Percentiles rank a stretch among this genome's conserved stretches.
Evolutionary conservation across 2,113 vertebrate species (phyloP).

Genomic region (Lipophrys pholis): DNA sequence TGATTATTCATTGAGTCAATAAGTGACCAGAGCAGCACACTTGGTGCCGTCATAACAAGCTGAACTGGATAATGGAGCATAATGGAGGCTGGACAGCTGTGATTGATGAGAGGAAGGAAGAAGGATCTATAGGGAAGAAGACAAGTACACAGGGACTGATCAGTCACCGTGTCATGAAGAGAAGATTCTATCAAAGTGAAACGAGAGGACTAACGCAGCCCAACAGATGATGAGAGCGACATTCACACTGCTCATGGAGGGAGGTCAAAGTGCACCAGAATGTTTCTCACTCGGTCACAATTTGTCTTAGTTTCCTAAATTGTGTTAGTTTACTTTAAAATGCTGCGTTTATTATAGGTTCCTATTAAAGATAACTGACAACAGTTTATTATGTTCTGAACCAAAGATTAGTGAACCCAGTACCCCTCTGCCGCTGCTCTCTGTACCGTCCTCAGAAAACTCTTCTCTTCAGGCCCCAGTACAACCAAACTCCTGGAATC

Average conservation of each 20-base stretch:
- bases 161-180: slow-evolving; percentile 34
- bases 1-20: slow-evolving; percentile 60
- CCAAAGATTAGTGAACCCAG: no score
- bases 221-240: slow-evolving; percentile 14
- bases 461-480: no score
- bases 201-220: slow-evolving; percentile 21
- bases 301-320: no score
- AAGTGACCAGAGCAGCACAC: slow-evolving; percentile 36
- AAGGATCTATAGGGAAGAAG: background rate
- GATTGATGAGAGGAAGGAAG: slow-evolving; percentile 50
- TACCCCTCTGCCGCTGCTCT: no score
- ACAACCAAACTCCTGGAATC: no score
- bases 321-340: no score
- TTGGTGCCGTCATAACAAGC: slow-evolving; percentile 54
- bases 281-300: no score
- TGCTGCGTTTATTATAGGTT: no score
- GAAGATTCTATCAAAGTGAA: slow-evolving; percentile 45
- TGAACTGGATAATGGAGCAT: slow-evolving; percentile 34
- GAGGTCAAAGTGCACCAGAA: background rate
- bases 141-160: slow-evolving; percentile 11
- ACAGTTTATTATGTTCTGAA: no score
- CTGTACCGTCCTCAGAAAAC: no score
- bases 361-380: no score
- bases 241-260: background rate
- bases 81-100: slow-evolving; percentile 38